Percentiles rank a stretch among this genome's conserved stretches.
Evolutionary conservation across 2,113 vertebrate species (phyloP).

Genomic region (Ammodytes dubius): DNA sequence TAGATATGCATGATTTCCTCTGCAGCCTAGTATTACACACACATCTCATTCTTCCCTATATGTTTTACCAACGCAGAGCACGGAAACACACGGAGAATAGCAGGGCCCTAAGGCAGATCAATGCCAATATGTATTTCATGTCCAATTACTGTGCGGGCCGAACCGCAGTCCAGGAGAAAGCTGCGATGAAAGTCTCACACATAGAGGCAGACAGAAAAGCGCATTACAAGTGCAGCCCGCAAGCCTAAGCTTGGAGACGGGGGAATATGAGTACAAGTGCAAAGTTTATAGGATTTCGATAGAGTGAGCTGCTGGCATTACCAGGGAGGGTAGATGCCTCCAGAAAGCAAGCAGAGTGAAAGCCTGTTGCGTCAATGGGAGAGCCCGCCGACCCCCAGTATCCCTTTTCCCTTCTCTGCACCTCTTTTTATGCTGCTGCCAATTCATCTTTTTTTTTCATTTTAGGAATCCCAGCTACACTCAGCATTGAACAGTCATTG

Average conservation of each 20-base stretch:
- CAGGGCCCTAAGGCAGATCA: slow-evolving; percentile 56
- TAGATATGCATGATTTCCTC: slow-evolving; percentile 1
- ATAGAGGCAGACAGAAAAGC: slow-evolving; percentile 25
- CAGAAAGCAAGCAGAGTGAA: slow-evolving; percentile 55
- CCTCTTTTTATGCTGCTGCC: slow-evolving; percentile 7
- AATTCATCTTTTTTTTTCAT: not conserved
- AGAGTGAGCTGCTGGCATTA: slow-evolving; percentile 61
- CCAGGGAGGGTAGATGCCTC: slow-evolving; percentile 49
- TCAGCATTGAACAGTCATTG: not conserved
- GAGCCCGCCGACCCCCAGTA: slow-evolving; percentile 2
- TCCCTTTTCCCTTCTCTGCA: slow-evolving; percentile 13
- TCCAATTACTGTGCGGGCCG: slow-evolving; percentile 61
- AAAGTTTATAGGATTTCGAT: slow-evolving; percentile 63
- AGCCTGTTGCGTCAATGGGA: slow-evolving; percentile 43
- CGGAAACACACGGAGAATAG: slow-evolving; percentile 7
- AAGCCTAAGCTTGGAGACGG: slow-evolving; percentile 49
- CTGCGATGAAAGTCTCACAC: slow-evolving; percentile 52
- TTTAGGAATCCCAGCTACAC: not conserved
- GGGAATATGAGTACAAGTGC: slow-evolving; percentile 47
- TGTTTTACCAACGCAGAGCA: slow-evolving; percentile 49
- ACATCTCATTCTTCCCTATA: slow-evolving; percentile 17
- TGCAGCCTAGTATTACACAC: not conserved
- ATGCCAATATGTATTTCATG: slow-evolving; percentile 75
- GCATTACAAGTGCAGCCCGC: slow-evolving; percentile 51
- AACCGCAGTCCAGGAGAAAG: slow-evolving; percentile 21